Evolutionary conservation across 2,888 invertebrate species (phyloP).

Genomic region (Blastobasis lacticolella): DNA sequence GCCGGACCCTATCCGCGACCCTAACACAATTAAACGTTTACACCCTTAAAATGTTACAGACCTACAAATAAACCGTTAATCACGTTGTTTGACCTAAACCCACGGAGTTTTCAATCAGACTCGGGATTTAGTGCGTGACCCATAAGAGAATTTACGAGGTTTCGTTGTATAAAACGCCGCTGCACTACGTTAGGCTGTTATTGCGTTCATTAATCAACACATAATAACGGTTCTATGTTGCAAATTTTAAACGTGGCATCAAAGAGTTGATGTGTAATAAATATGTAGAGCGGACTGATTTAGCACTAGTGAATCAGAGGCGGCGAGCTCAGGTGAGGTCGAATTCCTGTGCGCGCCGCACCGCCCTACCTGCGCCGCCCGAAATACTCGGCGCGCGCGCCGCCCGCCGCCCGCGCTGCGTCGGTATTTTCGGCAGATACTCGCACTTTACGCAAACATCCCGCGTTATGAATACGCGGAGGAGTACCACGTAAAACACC

Average conservation of each 20-base stretch:
- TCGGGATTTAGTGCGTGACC: slow-evolving; percentile 15
- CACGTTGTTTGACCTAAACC: slow-evolving; percentile 31
- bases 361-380: slow-evolving; percentile 63
- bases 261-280: slow-evolving; percentile 44
- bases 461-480: background rate
- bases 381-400: slow-evolving; percentile 59
- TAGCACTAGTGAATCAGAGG: slow-evolving; percentile 65
- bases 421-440: slow-evolving; percentile 42
- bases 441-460: slow-evolving; percentile 28
- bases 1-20: slow-evolving; percentile 61
- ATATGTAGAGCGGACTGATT: slow-evolving; percentile 60
- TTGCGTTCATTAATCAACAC: slow-evolving; percentile 7
- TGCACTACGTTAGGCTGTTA: background rate
- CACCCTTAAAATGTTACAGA: slow-evolving; percentile 54
- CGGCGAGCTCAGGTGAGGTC: slow-evolving; percentile 67
- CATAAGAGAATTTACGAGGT: slow-evolving; percentile 2
- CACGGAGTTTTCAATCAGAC: slow-evolving; percentile 15
- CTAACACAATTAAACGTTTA: slow-evolving; percentile 58
- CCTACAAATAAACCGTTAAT: slow-evolving; percentile 65
- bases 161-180: background rate
- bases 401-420: slow-evolving; percentile 31
- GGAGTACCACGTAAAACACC: background rate
- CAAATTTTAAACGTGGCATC: slow-evolving; percentile 28
- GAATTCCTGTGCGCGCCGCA: slow-evolving; percentile 55
- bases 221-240: slow-evolving; percentile 14